A percentile compares a stretch with the other conserved stretches of the same genome.
Conservation (phyloP, 1,140 invertebrate genomes). For the Colletes latitarsis region DNA sequence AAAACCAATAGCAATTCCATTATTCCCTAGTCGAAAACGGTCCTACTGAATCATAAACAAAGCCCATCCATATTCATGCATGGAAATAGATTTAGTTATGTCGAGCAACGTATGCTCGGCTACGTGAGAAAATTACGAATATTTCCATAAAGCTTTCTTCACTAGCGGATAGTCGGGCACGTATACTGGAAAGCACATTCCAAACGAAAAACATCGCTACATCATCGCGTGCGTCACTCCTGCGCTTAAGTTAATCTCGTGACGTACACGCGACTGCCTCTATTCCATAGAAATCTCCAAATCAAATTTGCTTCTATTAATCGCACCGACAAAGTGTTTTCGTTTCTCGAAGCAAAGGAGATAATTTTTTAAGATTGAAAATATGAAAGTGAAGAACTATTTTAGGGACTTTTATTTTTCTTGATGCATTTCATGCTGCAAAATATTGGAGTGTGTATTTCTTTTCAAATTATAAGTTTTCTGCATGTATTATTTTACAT, state of each 20-base stretch:
- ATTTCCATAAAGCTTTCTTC: slow-evolving; percentile 47
- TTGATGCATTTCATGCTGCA: too few relatives aligned
- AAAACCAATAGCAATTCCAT: slow-evolving; percentile 37
- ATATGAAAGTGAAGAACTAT: too few relatives aligned
- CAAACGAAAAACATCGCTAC: slow-evolving; percentile 45
- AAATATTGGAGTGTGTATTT: too few relatives aligned
- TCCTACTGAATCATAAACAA: slow-evolving; percentile 59
- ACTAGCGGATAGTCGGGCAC: slow-evolving; percentile 23
- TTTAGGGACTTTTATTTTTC: too few relatives aligned
- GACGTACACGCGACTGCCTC: neutral
- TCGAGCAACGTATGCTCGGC: slow-evolving; percentile 32
- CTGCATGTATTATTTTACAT: too few relatives aligned
- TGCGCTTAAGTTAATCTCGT: slow-evolving; percentile 53
- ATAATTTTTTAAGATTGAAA: too few relatives aligned
- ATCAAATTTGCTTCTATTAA: neutral
- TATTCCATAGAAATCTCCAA: slow-evolving; percentile 4
- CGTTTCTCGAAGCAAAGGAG: too few relatives aligned
- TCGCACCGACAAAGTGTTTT: neutral
- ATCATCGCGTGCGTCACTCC: slow-evolving; percentile 47
- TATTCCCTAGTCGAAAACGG: slow-evolving; percentile 40
- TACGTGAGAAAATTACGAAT: slow-evolving; percentile 47
- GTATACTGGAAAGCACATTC: slow-evolving; percentile 61
- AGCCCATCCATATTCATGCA: slow-evolving; percentile 58
- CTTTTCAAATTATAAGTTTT: too few relatives aligned
- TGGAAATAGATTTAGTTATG: slow-evolving; percentile 48